These are phyloP conservation scores for Microplitis mediator DNA, from an alignment of 1,140 invertebrate species.

Conservation along the genomic window DNA sequence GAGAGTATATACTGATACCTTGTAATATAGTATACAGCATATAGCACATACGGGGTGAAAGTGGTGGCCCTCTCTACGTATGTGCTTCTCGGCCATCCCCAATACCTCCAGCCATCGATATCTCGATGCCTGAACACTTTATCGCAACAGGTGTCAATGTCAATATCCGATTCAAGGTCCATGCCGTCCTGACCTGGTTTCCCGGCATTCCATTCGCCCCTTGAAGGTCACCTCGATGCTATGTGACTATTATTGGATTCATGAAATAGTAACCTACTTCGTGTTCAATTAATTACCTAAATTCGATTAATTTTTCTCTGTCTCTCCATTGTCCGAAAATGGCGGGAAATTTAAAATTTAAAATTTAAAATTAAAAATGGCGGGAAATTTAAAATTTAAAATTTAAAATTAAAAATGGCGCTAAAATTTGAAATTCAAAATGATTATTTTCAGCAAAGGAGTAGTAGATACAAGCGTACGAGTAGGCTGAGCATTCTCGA, in stretches of 20 bases:
- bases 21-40: neutral
- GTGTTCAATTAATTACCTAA: neutral
- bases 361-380: too few relatives aligned
- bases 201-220: slow-evolving; percentile 31
- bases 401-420: too few relatives aligned
- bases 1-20: too few relatives aligned
- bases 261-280: neutral
- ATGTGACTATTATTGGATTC: neutral
- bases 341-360: too few relatives aligned
- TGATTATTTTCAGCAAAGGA: neutral
- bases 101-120: slow-evolving; percentile 33
- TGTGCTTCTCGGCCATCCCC: slow-evolving; percentile 12
- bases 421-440: too few relatives aligned
- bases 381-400: too few relatives aligned
- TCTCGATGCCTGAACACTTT: slow-evolving; percentile 36
- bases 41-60: neutral
- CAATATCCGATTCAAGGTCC: slow-evolving; percentile 37
- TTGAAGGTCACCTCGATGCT: slow-evolving; percentile 3
- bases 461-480: slow-evolving; percentile 24
- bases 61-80: slow-evolving; percentile 6
- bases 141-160: slow-evolving; percentile 40
- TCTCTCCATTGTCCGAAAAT: too few relatives aligned
- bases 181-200: slow-evolving; percentile 27
- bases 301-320: neutral
- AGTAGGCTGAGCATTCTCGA: slow-evolving; percentile 7